Percentiles rank a stretch among this genome's conserved stretches.
phyloP scores from a whole-genome alignment of 2,113 vertebrate species.

The Ctenomys sociabilis region DNA sequence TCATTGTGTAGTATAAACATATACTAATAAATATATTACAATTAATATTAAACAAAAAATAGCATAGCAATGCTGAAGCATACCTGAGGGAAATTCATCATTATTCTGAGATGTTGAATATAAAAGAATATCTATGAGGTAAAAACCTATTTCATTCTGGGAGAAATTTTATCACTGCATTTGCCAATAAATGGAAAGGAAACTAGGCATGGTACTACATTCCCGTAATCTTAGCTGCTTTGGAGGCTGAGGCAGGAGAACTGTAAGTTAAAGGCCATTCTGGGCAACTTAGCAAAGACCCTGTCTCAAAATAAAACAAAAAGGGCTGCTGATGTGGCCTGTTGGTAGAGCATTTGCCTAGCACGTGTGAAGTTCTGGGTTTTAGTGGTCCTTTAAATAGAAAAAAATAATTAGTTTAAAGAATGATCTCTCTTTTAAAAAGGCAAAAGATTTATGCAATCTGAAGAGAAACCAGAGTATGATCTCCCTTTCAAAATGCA shows the following conservation, averaged over 20 bases:
- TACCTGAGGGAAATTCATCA: neutral
- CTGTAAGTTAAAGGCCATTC: neutral
- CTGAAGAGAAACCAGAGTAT: neutral
- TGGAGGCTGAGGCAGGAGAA: neutral
- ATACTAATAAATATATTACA: neutral
- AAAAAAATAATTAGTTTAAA: neutral
- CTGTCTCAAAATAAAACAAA: neutral
- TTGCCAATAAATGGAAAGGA: neutral
- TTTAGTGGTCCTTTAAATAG: neutral
- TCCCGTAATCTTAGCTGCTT: neutral
- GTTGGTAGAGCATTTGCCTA: neutral
- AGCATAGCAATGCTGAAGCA: fast-evolving
- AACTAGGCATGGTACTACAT: neutral
- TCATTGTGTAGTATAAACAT: neutral
- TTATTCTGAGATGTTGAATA: neutral
- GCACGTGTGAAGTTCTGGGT: neutral
- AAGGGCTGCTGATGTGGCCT: neutral
- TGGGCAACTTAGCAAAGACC: neutral
- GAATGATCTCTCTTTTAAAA: too few relatives aligned
- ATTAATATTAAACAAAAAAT: neutral
- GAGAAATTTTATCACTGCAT: neutral
- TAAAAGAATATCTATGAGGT: neutral
- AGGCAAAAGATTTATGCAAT: too few relatives aligned
- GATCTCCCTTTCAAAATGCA: neutral
- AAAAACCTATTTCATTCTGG: neutral